Evolutionary conservation across 1,140 invertebrate species (phyloP).

Genomic region (Ridgeia piscesae): DNA sequence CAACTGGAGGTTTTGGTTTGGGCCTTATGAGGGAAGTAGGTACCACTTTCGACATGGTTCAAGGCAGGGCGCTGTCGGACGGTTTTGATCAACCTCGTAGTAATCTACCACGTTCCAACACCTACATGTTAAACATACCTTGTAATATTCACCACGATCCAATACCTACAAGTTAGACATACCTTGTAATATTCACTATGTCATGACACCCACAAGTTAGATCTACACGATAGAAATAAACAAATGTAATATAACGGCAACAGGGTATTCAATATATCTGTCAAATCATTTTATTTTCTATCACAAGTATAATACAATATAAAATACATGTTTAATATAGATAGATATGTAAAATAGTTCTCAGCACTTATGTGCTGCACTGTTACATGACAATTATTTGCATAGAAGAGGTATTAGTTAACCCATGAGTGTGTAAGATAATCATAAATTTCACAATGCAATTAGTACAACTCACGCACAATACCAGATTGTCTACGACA

Average conservation of each 20-base stretch:
- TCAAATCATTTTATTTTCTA: neutral
- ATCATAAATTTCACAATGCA: neutral
- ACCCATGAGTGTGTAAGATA: neutral
- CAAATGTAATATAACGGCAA: neutral
- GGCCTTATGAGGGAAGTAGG: too few relatives aligned
- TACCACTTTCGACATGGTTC: too few relatives aligned
- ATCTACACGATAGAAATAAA: neutral
- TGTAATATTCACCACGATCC: too few relatives aligned
- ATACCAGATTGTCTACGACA: neutral
- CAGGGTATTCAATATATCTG: neutral
- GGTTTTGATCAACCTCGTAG: too few relatives aligned
- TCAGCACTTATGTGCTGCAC: neutral
- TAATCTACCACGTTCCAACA: too few relatives aligned
- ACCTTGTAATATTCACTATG: too few relatives aligned
- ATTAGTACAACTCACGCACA: neutral
- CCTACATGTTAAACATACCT: too few relatives aligned
- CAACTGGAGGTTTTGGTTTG: too few relatives aligned
- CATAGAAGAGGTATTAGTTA: neutral
- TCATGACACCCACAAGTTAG: too few relatives aligned
- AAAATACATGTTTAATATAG: neutral
- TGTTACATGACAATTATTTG: neutral
- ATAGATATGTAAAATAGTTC: neutral
- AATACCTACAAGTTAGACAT: too few relatives aligned
- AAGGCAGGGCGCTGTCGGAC: too few relatives aligned
- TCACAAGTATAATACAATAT: neutral